phyloP scores from a whole-genome alignment of 2,113 vertebrate genomes.

The Salminus brasiliensis region DNA sequence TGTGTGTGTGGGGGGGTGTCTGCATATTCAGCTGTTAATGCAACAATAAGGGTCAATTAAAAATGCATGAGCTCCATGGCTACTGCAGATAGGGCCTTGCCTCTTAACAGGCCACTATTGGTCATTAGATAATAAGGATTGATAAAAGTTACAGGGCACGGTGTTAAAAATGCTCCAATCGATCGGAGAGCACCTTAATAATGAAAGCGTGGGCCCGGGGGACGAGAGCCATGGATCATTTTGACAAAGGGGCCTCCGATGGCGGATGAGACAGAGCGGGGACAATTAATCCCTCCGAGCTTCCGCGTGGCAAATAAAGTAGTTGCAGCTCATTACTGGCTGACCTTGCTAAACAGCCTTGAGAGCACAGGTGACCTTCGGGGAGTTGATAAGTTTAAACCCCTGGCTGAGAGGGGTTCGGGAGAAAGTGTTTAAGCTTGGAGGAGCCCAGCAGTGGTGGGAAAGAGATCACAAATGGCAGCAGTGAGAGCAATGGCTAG shows the following conservation, averaged over 20 bases:
- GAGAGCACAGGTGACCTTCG: constrained; percentile 82
- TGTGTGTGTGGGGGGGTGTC: constrained; percentile 53
- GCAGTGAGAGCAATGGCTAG: not conserved
- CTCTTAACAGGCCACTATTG: constrained; percentile 74
- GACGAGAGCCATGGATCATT: constrained; percentile 83
- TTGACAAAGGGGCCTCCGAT: constrained; percentile 81
- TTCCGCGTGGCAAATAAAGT: constrained; percentile 81
- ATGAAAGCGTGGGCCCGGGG: constrained; percentile 79
- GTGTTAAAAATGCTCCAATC: constrained; percentile 84
- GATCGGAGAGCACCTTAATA: constrained; percentile 83
- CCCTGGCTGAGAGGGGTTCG: constrained; percentile 61
- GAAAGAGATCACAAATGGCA: not conserved
- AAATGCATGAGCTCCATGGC: constrained; percentile 83
- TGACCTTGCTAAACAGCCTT: constrained; percentile 87
- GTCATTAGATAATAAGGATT: constrained; percentile 88
- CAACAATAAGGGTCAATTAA: constrained; percentile 89
- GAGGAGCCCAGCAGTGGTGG: constrained; percentile 12
- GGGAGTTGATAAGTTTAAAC: constrained; percentile 78
- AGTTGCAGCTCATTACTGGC: constrained; percentile 81
- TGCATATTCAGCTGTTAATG: constrained; percentile 82
- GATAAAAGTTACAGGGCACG: constrained; percentile 82
- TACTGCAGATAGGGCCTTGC: constrained; percentile 72
- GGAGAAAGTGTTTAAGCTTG: constrained; percentile 61
- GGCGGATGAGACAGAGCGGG: constrained; percentile 79
- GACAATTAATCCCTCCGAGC: constrained; percentile 89